Base-by-base conservation (phyloP, 2,113 vertebrate genomes). In the Passer domesticus region DNA sequence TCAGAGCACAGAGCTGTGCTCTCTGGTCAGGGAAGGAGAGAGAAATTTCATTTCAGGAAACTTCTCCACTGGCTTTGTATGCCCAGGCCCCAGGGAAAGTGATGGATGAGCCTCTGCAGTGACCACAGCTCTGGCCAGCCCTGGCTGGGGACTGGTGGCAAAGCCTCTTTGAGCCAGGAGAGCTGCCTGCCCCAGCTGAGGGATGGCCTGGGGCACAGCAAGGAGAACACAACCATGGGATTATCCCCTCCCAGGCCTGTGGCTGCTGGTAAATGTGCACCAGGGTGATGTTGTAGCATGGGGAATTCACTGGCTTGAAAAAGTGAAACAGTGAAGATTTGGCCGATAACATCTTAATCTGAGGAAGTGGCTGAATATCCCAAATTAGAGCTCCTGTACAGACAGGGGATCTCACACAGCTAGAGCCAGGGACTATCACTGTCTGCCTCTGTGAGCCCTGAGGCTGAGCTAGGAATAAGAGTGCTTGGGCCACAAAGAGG, bases 261-360 rank as follows among this genome's bases (percentile, higher is more conserved):
- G 56, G 75, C 69, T 96, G 88, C 73, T 88, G 56, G 27, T 50
- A 68, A 60, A 58, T 0, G 1, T 17, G 35, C 1, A 2, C 28
- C 2, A 0, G 17, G 33, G 60, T 25, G 64, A 18, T 41, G 25
- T 0, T 60, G 41, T 78, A 88, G 60, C 39, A 10, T 1, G 6
- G 81, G 49, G 52, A 76, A 64, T 82, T 73, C 39, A 28, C 55
- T 68, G 35, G 58, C 67, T 92, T 88, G 90, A 76, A 64, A 49
- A 77, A 69, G 21, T 49, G 39, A 89, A 92, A 64, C 21, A 6
- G 49, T 27, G 50, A 80, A 70, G 7, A 6, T 59, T 22, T 83
- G 27, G 33, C 27, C 2, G 4, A 19, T 74, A 67, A 44, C 43
- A 72, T 63, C n/a, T 67, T 77, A 87, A 55, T 43, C 46, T 33